Evolutionary conservation across 2,888 invertebrate genomes (phyloP).

Genomic region (Leptothorax acervorum): DNA sequence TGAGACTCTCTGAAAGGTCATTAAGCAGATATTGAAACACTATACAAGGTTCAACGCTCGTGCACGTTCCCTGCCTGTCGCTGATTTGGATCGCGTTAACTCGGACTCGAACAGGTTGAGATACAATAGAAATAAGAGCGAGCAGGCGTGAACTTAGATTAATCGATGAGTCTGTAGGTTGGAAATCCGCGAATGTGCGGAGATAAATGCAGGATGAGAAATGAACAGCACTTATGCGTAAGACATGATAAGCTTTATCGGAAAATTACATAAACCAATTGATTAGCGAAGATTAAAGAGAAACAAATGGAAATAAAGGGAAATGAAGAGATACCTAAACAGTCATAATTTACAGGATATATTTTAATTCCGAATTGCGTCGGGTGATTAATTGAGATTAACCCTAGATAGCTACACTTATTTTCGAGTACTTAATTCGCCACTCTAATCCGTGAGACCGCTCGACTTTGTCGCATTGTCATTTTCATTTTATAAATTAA

Average conservation of each 20-base stretch:
- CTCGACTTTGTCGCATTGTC: too few species aligned
- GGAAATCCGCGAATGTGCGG: background rate
- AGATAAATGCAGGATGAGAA: constrained; percentile 4
- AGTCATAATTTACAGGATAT: background rate
- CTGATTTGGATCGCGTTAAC: constrained; percentile 15
- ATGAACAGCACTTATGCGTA: background rate
- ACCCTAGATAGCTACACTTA: too few species aligned
- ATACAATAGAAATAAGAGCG: background rate
- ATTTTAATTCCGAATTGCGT: background rate
- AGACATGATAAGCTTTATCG: constrained; percentile 5
- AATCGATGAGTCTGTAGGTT: background rate
- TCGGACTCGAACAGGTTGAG: background rate
- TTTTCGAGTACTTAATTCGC: too few species aligned
- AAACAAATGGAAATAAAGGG: background rate
- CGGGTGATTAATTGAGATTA: background rate
- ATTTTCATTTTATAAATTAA: too few species aligned
- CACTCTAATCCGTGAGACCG: too few species aligned
- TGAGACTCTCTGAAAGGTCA: constrained; percentile 11
- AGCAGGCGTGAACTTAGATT: constrained; percentile 8
- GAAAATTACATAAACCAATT: constrained; percentile 6
- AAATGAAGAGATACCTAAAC: background rate
- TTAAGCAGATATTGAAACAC: constrained; percentile 1
- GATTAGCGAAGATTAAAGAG: background rate
- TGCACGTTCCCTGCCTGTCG: background rate
- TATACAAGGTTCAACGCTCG: background rate